Evolutionary conservation across 2,113 vertebrate species (phyloP), one percentile per base, ranked within the genome.

Genomic region (Struthidea cinerea): DNA sequence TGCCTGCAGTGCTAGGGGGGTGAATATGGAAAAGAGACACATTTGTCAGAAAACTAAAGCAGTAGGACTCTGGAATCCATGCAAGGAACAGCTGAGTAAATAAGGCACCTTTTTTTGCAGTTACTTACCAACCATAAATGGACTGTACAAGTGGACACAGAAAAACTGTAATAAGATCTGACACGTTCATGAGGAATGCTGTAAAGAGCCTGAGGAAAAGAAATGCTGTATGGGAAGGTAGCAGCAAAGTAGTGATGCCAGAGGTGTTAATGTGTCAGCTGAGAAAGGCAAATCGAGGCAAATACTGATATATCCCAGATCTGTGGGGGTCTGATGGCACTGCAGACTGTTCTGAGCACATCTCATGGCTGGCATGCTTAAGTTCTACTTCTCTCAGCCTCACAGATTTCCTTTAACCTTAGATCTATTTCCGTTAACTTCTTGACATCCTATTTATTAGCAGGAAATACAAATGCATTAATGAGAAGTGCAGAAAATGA

Each of bases 1-100:
- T 83, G 92, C 73, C 87, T 88, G 84, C n/a, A 92, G 69, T 80
- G 57, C 64, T 94, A 24, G 63, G 69, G 78, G 64, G 73, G 23
- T 47, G 59, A 84, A 24, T 76, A 56, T 44, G 63, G 33, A 59
- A 49, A 69, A 89, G 76, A 83, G 57, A 32, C 55, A 50, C 7
- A 6, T 87, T 76, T 80, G 44, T 82, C 89, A 93, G 89, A 79
- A 94, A 74, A 35, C 57, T 49, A 33, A 90, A 86, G 88, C 5
- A 3, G 30, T 35, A 64, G 57, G 42, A 42, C 53, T 84, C 52
- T 91, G 76, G 47, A 89, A 90, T 85, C 75, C 39, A 32, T 77
- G 59, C 69, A 91, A 74, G 26, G 59, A 84, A 18, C 83, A 89
- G 67, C 68, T 90, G 76, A 88, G 28, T 69, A 93, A 96, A 94